A percentile compares a stretch with the other conserved stretches of the same genome.
Evolutionary conservation across 2,113 vertebrate genomes (phyloP).

Genomic region (Thunnus maccoyii): DNA sequence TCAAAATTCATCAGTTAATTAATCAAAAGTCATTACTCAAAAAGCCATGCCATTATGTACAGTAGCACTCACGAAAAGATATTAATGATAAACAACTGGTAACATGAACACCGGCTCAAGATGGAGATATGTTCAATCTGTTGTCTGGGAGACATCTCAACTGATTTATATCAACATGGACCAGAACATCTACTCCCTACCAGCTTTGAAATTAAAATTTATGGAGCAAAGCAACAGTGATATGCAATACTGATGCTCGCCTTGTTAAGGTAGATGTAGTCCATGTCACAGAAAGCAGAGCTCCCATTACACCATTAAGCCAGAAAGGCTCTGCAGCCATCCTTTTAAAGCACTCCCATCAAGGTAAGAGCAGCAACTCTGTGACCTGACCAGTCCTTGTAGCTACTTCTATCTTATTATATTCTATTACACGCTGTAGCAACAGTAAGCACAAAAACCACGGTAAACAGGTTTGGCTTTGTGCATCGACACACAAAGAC

Average conservation of each 20-base stretch:
- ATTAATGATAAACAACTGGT: slow-evolving; percentile 7
- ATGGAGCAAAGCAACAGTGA: background rate
- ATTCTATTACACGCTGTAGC: background rate
- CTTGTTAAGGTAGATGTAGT: slow-evolving; percentile 3
- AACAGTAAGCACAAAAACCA: slow-evolving; percentile 29
- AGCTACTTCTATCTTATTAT: background rate
- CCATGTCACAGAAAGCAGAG: slow-evolving; percentile 6
- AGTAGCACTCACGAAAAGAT: slow-evolving; percentile 11
- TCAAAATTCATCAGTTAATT: too few relatives aligned
- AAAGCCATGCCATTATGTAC: too few relatives aligned
- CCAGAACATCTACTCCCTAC: background rate
- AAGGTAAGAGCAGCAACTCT: slow-evolving; percentile 4
- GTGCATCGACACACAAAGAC: background rate
- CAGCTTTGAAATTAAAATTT: background rate
- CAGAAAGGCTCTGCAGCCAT: slow-evolving; percentile 11
- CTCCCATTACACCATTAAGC: slow-evolving; percentile 30
- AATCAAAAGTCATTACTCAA: too few relatives aligned
- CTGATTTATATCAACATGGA: background rate
- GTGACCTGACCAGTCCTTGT: background rate
- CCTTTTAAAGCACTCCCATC: slow-evolving; percentile 29
- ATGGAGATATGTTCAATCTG: background rate
- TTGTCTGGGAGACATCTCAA: background rate
- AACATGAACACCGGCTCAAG: slow-evolving; percentile 3
- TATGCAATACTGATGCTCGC: slow-evolving; percentile 12
- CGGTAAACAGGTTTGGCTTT: slow-evolving; percentile 32